Conservation (phyloP, 2,888 invertebrate genomes). For the Meiosimyza platycephala region DNA sequence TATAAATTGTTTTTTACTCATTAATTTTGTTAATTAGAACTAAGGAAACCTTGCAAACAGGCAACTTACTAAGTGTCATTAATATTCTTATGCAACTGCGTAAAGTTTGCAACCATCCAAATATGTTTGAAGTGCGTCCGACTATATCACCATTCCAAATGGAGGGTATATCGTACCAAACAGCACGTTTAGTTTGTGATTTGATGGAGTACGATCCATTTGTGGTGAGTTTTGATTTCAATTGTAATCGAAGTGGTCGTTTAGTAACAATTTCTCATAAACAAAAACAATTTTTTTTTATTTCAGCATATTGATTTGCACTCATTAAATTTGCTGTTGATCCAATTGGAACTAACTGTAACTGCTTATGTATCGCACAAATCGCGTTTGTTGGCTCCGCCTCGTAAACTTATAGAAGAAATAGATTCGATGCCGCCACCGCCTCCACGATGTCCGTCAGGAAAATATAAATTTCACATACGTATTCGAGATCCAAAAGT, state of each 20-base stretch:
- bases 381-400: constrained; percentile 79
- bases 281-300: neutral
- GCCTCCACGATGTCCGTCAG: constrained; percentile 75
- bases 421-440: constrained; percentile 72
- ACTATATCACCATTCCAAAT: constrained; percentile 94
- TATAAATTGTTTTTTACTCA: constrained; percentile 6
- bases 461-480: constrained; percentile 75
- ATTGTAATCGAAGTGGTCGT: neutral
- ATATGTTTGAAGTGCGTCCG: constrained; percentile 96
- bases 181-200: constrained; percentile 79
- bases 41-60: constrained; percentile 89
- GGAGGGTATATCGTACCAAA: constrained; percentile 77
- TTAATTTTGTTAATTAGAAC: constrained; percentile 73
- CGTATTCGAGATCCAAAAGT: constrained; percentile 66
- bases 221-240: constrained; percentile 69
- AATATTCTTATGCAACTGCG: constrained; percentile 97
- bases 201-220: constrained; percentile 80
- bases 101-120: constrained; percentile 98
- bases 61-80: constrained; percentile 94
- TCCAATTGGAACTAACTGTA: constrained; percentile 76
- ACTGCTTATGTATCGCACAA: constrained; percentile 89
- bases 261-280: neutral
- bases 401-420: constrained; percentile 77
- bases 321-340: constrained; percentile 74
- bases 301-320: constrained; percentile 74